Evolutionary conservation across 2,888 invertebrate genomes (phyloP).

Genomic region (Pachycephus smyrnensis): DNA sequence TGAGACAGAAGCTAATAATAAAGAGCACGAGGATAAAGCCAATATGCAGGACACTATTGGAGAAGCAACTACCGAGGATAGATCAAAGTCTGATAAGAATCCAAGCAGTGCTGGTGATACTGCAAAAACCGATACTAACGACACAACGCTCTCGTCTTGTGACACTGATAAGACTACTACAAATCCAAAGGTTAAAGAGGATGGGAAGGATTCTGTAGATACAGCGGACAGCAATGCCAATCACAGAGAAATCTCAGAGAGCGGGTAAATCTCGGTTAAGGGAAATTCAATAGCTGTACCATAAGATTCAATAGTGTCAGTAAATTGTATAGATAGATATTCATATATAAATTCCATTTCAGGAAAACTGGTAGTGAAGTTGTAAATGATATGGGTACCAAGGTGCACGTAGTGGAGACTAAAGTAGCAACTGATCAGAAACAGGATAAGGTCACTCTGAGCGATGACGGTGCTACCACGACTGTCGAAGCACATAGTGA

Average conservation of each 20-base stretch:
- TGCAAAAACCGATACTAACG: slow-evolving; percentile 4
- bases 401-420: neutral
- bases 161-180: slow-evolving; percentile 2
- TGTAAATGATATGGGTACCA: neutral
- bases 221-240: slow-evolving; percentile 50
- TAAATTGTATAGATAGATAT: neutral
- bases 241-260: slow-evolving; percentile 41
- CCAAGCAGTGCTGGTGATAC: slow-evolving; percentile 18
- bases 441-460: neutral
- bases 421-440: neutral
- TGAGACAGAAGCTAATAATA: slow-evolving; percentile 29
- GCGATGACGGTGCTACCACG: neutral
- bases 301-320: neutral
- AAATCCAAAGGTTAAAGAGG: slow-evolving; percentile 30
- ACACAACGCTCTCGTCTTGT: neutral
- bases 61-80: neutral
- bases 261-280: slow-evolving; percentile 37
- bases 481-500: neutral
- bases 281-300: slow-evolving; percentile 1
- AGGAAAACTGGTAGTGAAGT: slow-evolving; percentile 35
- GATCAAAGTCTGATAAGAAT: slow-evolving; percentile 8
- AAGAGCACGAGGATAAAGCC: slow-evolving; percentile 27
- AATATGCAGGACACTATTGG: slow-evolving; percentile 15
- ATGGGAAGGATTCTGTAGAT: slow-evolving; percentile 34
- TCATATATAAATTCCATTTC: slow-evolving; percentile 6